Percentiles rank a stretch among this genome's conserved stretches.
Evolutionary conservation across 1,140 invertebrate species (phyloP).

Genomic region (Lysiphlebus fabarum): DNA sequence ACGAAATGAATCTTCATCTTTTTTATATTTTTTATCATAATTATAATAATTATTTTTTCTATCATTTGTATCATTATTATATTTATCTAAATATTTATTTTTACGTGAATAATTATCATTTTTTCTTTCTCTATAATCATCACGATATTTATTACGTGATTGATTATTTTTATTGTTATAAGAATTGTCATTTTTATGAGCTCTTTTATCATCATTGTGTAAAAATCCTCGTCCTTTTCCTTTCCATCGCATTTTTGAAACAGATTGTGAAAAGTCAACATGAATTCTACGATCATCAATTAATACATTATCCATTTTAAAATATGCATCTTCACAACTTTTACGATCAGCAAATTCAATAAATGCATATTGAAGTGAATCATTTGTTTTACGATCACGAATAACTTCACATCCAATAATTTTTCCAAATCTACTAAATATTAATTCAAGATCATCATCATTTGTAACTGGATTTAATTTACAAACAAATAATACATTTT

Average conservation of each 20-base stretch:
- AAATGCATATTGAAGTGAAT: constrained; percentile 98
- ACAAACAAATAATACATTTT: constrained; percentile 99
- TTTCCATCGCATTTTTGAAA: constrained; percentile 86
- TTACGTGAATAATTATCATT: constrained; percentile 10
- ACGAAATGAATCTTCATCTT: neutral
- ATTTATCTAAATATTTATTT: constrained; percentile 14
- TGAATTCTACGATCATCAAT: constrained; percentile 99
- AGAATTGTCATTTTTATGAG: neutral
- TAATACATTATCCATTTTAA: constrained; percentile 99
- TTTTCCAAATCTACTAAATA: constrained; percentile 95
- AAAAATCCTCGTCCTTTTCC: constrained; percentile 76
- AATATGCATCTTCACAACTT: constrained; percentile 96
- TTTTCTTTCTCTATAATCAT: constrained; percentile 9
- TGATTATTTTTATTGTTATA: constrained; percentile 7
- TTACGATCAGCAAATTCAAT: constrained; percentile 96
- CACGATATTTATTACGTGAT: neutral
- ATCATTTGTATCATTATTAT: constrained; percentile 19
- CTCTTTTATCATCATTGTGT: constrained; percentile 38
- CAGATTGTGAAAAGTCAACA: constrained; percentile 99
- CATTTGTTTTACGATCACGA: constrained; percentile 85
- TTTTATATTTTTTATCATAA: constrained; percentile 17
- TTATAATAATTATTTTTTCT: constrained; percentile 15
- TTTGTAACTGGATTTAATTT: constrained; percentile 99
- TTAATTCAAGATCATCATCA: constrained; percentile 96
- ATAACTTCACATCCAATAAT: constrained; percentile 97